These are phyloP conservation scores for Mellivora capensis DNA, from an alignment of 2,113 vertebrate genomes.

Conservation along the genomic window DNA sequence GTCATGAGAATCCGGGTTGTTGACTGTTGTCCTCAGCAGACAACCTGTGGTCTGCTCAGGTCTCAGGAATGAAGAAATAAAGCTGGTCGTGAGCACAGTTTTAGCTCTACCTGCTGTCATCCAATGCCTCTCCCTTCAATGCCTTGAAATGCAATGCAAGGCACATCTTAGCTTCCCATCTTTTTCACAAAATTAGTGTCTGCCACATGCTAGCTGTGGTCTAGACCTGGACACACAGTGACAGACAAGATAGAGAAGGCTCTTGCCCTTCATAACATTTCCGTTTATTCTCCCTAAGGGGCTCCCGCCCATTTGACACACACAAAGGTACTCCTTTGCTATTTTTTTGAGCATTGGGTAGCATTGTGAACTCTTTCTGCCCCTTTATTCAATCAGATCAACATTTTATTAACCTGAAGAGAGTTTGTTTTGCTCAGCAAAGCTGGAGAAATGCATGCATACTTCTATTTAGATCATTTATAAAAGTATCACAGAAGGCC, in stretches of 20 bases:
- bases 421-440: conserved; percentile 53
- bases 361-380: conserved; percentile 26
- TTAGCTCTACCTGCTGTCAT: not conserved
- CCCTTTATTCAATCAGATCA: conserved; percentile 36
- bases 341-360: not conserved
- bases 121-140: not conserved
- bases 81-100: not conserved
- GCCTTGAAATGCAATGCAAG: not conserved
- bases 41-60: not conserved
- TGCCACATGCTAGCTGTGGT: not conserved
- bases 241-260: not conserved
- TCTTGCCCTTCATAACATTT: not conserved
- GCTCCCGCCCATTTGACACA: not conserved
- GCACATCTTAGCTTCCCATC: not conserved
- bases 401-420: conserved; percentile 37
- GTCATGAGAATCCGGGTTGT: not conserved
- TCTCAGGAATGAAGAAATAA: not conserved
- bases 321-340: not conserved
- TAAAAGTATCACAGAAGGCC: conserved; percentile 42
- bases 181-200: not conserved
- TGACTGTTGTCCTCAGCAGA: not conserved
- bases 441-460: conserved; percentile 10
- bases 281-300: not conserved
- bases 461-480: conserved; percentile 49
- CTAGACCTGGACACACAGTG: not conserved